Conservation (phyloP, 2,888 invertebrate species). For the Cataglyphis rosenhaueri region DNA sequence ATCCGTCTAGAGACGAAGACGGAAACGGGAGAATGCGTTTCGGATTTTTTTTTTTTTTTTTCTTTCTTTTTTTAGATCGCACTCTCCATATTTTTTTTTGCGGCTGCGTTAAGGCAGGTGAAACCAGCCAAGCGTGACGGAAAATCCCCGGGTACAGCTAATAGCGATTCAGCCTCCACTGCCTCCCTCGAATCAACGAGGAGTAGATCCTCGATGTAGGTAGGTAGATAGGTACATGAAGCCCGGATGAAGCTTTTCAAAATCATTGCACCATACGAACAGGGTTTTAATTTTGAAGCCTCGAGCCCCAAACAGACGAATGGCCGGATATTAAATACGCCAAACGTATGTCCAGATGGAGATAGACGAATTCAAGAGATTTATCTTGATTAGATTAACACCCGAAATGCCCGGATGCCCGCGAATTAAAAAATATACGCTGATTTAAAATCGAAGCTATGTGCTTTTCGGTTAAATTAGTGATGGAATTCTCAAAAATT, state of each 20-base stretch:
- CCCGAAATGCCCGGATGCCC: neutral
- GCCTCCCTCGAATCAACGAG: constrained; percentile 39
- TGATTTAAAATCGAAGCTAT: neutral
- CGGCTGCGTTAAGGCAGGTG: constrained; percentile 73
- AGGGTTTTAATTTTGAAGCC: constrained; percentile 73
- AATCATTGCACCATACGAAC: constrained; percentile 68
- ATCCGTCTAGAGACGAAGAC: neutral
- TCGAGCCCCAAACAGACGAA: constrained; percentile 29
- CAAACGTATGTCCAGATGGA: constrained; percentile 18
- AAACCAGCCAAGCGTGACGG: constrained; percentile 74
- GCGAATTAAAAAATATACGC: constrained; percentile 10
- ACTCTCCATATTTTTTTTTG: constrained; percentile 49
- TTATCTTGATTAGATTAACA: constrained; percentile 53
- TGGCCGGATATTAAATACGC: constrained; percentile 44
- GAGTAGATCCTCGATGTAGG: constrained; percentile 54
- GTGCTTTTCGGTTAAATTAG: neutral
- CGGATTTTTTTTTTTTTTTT: neutral
- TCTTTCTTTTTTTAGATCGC: constrained; percentile 43
- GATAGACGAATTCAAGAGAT: constrained; percentile 44
- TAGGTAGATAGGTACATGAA: constrained; percentile 61
- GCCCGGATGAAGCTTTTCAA: constrained; percentile 72
- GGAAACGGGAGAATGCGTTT: constrained; percentile 18
- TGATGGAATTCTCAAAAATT: neutral
- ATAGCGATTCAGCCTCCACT: constrained; percentile 74
- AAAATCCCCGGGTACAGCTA: constrained; percentile 76